Base-by-base conservation (phyloP, 2,113 vertebrate genomes). In the Lophochroa leadbeateri region DNA sequence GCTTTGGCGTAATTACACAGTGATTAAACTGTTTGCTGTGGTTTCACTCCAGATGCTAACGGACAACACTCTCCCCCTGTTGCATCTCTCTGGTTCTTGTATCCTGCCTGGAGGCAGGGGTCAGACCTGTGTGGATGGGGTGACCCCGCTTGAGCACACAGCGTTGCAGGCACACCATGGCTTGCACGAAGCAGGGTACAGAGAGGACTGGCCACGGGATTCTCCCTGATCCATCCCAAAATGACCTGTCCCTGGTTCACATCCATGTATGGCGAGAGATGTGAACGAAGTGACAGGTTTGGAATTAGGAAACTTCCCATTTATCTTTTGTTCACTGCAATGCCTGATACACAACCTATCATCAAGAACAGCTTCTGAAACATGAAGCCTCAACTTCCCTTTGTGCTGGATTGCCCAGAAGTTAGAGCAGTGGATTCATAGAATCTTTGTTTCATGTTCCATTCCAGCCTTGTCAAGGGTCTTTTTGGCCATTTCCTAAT, bases 131-230 rank as follows among this genome's bases (percentile, higher is more conserved):
- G 4, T 7, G 0, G 9, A 25, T 55, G 68, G 90, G 63, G 6
- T 47, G 24, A 23, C 49, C 67, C 28, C 0, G 0, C 31, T n/a
- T 5, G 65, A 39, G 28, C 77, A 37, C 0, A 0, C 2, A 8
- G 25, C 13, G 64, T 4, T 47, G 29, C 50, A 44, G 55, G 23
- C 25, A 28, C 49, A 7, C 33, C 7, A 0, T 1, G 44, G 37
- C 7, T 14, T 29, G 29, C 5, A 6, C 1, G 12, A 44, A 31
- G n/a, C 37, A 64, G 43, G 15, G 8, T 31, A 16, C 10, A 31
- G n/a, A 0, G 0, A 21, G n/a, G 53, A 49, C 28, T 8, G 61
- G 11, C 20, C 65, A 13, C 3, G 1, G 2, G 25, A 37, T 31
- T 81, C 23, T 47, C 21, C 49, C 60, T 10, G 25, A 35, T 37